phyloP scores from a whole-genome alignment of 2,797 vertebrate genomes.

The Oophaga sylvatica region DNA sequence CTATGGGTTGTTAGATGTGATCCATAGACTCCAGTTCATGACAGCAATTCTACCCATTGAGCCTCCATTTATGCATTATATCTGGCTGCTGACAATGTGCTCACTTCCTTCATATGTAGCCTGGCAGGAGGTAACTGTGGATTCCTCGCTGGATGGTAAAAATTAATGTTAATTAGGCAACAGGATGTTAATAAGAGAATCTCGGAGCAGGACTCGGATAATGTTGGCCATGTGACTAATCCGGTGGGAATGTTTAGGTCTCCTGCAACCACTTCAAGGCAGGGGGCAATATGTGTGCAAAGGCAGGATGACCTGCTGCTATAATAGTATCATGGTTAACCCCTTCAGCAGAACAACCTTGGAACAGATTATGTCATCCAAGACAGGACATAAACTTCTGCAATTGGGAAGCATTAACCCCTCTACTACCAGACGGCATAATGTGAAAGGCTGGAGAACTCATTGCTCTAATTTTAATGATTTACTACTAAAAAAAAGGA shows the following conservation, averaged over 20 bases:
- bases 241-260: constrained; percentile 67
- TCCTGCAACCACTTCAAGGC: constrained; percentile 10
- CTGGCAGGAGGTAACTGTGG: constrained; percentile 13
- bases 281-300: neutral
- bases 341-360: neutral
- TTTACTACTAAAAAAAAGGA: too few relatives aligned
- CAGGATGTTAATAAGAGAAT: constrained; percentile 45
- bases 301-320: neutral
- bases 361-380: neutral
- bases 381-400: too few relatives aligned
- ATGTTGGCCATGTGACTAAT: neutral
- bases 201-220: constrained; percentile 28
- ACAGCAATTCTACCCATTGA: neutral
- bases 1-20: too few relatives aligned
- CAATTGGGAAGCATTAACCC: too few relatives aligned
- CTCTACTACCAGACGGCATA: too few relatives aligned
- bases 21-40: too few relatives aligned
- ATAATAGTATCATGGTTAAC: neutral
- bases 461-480: too few relatives aligned
- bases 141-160: neutral
- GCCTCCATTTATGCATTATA: neutral
- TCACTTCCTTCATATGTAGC: neutral
- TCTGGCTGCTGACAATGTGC: neutral
- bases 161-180: constrained; percentile 35
- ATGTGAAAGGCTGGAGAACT: too few relatives aligned